Evolutionary conservation across 2,113 vertebrate genomes (phyloP).

Genomic region (Hymenochirus boettgeri): DNA sequence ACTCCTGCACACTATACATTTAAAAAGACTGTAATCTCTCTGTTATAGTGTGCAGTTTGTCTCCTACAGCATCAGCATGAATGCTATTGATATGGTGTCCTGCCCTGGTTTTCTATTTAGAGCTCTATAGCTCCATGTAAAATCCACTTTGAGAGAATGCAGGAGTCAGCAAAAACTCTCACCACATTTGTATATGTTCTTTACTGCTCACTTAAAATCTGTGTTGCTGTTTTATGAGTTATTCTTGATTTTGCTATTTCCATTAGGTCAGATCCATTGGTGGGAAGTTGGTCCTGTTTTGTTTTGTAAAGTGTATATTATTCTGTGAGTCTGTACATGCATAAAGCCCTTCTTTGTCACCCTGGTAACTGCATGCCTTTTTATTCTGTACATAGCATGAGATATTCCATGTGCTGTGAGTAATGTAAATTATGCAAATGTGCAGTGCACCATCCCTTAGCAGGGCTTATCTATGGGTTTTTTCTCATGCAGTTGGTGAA

Average conservation of each 20-base stretch:
- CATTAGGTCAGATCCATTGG: neutral
- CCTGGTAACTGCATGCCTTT: constrained; percentile 27
- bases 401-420: constrained; percentile 31
- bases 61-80: neutral
- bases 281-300: constrained; percentile 1
- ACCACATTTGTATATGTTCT: neutral
- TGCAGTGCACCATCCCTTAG: neutral
- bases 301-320: neutral
- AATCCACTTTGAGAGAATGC: neutral
- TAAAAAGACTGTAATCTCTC: neutral
- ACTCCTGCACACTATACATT: neutral
- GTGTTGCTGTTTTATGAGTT: neutral
- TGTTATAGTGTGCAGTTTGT: neutral
- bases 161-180: neutral
- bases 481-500: neutral
- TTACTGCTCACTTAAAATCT: neutral
- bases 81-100: neutral
- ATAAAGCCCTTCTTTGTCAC: neutral
- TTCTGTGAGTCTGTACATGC: neutral
- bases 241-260: neutral
- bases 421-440: constrained; percentile 26
- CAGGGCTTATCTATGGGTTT: constrained; percentile 7
- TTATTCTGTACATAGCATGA: constrained; percentile 32
- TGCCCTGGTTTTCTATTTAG: neutral
- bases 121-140: neutral